phyloP scores from a whole-genome alignment of 2,797 vertebrate genomes.

The Aotus griseimembra region DNA sequence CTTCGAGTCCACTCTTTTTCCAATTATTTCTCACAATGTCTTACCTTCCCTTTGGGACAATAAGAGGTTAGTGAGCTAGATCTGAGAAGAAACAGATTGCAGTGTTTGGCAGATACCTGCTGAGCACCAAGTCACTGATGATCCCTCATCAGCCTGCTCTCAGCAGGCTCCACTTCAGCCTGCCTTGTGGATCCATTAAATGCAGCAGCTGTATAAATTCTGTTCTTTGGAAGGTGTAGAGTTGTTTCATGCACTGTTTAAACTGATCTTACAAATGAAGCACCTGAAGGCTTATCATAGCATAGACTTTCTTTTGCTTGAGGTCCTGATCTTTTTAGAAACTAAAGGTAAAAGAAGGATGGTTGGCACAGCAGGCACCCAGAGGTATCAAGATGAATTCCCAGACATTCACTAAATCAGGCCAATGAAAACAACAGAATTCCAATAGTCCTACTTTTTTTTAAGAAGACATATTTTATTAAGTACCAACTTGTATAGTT shows the following conservation, averaged over 20 bases:
- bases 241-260: background rate
- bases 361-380: background rate
- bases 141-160: background rate
- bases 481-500: background rate
- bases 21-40: background rate
- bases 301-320: background rate
- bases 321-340: background rate
- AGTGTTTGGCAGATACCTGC: constrained; percentile 41
- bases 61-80: background rate
- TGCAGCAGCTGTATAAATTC: background rate
- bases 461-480: background rate
- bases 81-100: constrained; percentile 44
- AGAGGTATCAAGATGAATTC: background rate
- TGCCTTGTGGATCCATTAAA: constrained; percentile 36
- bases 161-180: constrained; percentile 61
- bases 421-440: background rate
- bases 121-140: constrained; percentile 57
- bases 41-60: background rate
- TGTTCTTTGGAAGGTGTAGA: rapidly evolving
- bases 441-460: background rate
- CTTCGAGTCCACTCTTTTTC: background rate
- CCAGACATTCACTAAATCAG: rapidly evolving
- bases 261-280: background rate
- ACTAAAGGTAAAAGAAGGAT: background rate
- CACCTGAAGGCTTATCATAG: background rate